Percentiles rank a stretch among this genome's conserved stretches.
phyloP scores from a whole-genome alignment of 1,140 invertebrate genomes.

The Zaprionus gabonicus region DNA sequence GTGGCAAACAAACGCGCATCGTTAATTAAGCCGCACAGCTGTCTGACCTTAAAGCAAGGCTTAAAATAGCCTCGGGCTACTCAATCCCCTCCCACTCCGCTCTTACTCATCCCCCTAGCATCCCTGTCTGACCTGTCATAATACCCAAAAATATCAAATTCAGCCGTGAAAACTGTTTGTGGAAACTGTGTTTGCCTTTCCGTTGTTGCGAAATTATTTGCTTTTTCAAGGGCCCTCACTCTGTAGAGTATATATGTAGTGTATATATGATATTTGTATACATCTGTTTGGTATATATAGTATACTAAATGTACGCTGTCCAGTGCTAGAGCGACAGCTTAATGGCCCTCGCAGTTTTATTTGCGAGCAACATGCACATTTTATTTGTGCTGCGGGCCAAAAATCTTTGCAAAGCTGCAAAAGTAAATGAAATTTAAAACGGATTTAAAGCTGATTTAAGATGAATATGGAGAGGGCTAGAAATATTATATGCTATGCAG shows the following conservation, averaged over 20 bases:
- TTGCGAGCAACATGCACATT: conserved; percentile 22
- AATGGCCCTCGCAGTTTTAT: conserved; percentile 19
- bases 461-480: too few species aligned
- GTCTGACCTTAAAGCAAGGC: conserved; percentile 18
- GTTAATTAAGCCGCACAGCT: conserved; percentile 20
- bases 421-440: not conserved
- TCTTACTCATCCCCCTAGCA: not conserved
- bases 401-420: not conserved
- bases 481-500: too few species aligned
- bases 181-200: not conserved
- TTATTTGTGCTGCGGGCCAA: not conserved
- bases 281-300: not conserved
- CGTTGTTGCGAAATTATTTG: conserved; percentile 3
- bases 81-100: not conserved
- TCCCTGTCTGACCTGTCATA: conserved; percentile 18
- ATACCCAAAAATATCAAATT: conserved; percentile 25
- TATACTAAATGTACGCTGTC: not conserved
- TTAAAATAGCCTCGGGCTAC: not conserved
- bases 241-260: not conserved
- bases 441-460: not conserved
- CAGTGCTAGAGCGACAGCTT: not conserved
- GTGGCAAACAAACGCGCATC: not conserved
- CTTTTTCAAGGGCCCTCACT: not conserved
- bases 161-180: not conserved
- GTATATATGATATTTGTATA: not conserved